Percentiles rank a stretch among this genome's conserved stretches.
Evolutionary conservation across 2,797 vertebrate genomes (phyloP).

Genomic region (Silurus aristotelis): DNA sequence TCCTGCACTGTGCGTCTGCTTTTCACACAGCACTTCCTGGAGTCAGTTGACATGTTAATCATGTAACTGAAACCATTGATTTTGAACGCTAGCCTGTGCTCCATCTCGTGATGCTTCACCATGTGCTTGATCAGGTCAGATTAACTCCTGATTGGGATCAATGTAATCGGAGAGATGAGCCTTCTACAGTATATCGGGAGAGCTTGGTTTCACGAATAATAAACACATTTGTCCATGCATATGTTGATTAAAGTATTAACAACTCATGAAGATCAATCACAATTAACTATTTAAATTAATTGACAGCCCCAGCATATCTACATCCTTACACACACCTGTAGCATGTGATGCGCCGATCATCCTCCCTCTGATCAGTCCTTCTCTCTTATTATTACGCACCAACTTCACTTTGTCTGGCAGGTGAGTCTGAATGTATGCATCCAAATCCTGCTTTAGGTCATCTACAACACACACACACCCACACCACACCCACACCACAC

Average conservation of each 20-base stretch:
- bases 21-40: too few species aligned
- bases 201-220: not conserved
- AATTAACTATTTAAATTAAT: too few species aligned
- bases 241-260: too few species aligned
- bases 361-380: conserved; percentile 92
- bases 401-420: conserved; percentile 82
- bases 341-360: conserved; percentile 94
- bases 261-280: too few species aligned
- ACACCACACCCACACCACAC: not conserved
- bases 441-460: conserved; percentile 86
- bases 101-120: too few species aligned
- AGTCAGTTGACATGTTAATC: too few species aligned
- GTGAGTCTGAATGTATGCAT: conserved; percentile 75
- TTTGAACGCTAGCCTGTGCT: too few species aligned
- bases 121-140: not conserved
- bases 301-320: too few species aligned
- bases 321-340: conserved; percentile 73
- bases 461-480: conserved; percentile 66
- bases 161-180: not conserved
- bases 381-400: conserved; percentile 85
- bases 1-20: too few species aligned
- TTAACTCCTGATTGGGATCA: not conserved
- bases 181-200: not conserved
- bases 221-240: too few species aligned
- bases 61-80: too few species aligned